Base-by-base conservation (phyloP, 2,113 vertebrate genomes). In the Hemichromis elongatus region DNA sequence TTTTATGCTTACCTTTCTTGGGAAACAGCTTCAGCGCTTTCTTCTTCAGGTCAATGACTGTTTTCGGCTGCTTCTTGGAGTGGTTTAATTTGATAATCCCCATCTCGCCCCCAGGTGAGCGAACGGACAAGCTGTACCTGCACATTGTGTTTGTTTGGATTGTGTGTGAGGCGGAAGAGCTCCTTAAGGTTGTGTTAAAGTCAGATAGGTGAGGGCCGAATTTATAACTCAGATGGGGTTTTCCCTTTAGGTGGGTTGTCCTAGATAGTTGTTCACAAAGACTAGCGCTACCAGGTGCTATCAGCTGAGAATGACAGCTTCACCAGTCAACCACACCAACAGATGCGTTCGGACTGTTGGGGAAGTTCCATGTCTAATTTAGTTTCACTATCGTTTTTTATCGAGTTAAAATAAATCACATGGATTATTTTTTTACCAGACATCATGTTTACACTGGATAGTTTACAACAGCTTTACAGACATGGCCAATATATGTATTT, bases 261-360 rank as follows among this genome's bases (percentile, higher is more conserved):
- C 33, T 0, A 37, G 13, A 63, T 63, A 0, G 19, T 11, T 21
- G 19, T 5, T 37, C 10, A 37, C 10, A 37, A 63, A 63, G 33
- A 63, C 2, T 37, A 37, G 1, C 0, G 0, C 33, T 0, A 1
- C 30, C 59, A 63, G 59, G 30, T 63, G 7, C n/a, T 63, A 13
- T 63, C 0, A 63, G 33, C 33, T 19, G n/a, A 21, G 33, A 63
- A 37, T 0, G 0, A 0, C 0, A 4, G 0, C 19, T 63, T 63
- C 37, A 63, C 37, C 59, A 63, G 21, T n/a, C 35, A 63, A 0
- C 18, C 59, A 63, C 59, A 63, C 59, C 10, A 63, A 63, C 59
- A 63, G 33, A 63, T 63, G 4, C 0, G 19, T 63, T 63, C 37
- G 33, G 59, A 63, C 59, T 37, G 33, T 63, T 63, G 21, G 59